Evolutionary conservation across 2,888 invertebrate species (phyloP).

Genomic region (Drosophila fulvimacula): DNA sequence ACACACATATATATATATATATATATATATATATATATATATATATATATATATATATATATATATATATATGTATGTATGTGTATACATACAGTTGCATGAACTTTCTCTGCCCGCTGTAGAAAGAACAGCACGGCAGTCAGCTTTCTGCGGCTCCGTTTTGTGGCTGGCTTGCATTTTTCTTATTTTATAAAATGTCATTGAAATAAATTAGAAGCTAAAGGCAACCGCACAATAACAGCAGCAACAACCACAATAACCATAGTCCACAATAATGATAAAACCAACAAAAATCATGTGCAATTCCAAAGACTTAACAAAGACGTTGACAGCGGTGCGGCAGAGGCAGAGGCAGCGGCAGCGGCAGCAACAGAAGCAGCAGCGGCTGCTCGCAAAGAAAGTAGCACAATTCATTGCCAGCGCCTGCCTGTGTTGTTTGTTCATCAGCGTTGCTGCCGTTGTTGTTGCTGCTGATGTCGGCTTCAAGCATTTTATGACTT

Average conservation of each 20-base stretch:
- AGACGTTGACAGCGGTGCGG: constrained; percentile 41
- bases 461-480: constrained; percentile 22
- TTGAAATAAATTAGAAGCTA: constrained; percentile 72
- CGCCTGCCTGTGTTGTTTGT: constrained; percentile 43
- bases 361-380: constrained; percentile 19
- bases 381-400: constrained; percentile 65
- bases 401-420: constrained; percentile 74
- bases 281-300: constrained; percentile 38
- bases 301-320: constrained; percentile 44
- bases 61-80: too few species aligned
- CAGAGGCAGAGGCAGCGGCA: neutral
- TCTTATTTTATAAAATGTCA: constrained; percentile 64
- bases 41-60: too few species aligned
- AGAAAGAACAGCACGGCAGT: constrained; percentile 30
- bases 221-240: constrained; percentile 35
- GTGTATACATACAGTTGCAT: constrained; percentile 21
- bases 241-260: constrained; percentile 36
- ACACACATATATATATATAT: too few species aligned
- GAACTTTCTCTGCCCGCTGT: constrained; percentile 61
- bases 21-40: too few species aligned
- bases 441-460: constrained; percentile 25
- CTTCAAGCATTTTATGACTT: constrained; percentile 45
- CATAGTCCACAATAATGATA: constrained; percentile 33
- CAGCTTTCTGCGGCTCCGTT: constrained; percentile 34
- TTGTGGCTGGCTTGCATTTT: constrained; percentile 44